Evolutionary conservation across 2,797 vertebrate species (phyloP), one percentile per base, ranked within the genome.

Genomic region (Hypotaenidia philippensis): DNA sequence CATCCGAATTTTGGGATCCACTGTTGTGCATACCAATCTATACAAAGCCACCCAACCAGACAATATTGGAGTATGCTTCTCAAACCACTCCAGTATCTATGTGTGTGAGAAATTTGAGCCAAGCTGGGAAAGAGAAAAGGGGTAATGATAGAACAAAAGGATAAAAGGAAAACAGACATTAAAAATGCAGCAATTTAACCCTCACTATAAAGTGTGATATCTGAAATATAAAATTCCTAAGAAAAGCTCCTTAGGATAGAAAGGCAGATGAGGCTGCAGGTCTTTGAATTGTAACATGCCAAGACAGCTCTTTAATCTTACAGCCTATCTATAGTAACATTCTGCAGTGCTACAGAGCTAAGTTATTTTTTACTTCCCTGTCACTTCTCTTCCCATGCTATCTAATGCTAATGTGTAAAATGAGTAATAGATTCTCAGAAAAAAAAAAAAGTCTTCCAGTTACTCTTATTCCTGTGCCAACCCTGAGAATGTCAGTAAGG

Each of bases 231-330:
- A 94, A 95, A 95, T 82, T 49, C 81, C 59, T 78, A 84, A 93
- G 86, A 91, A 96, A 85, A 57, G 80, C 17, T 96, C 95, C 38
- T 56, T 71, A 65, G 52, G 40, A 86, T 50, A 95, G 34, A 36
- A 87, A 92, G 49, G 90, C 78, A 71, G 72, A 83, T 87, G 92
- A 82, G 27, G 66, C 59, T 76, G 41, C 74, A 90, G 72, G 65
- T 75, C 80, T 83, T 55, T 88, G 78, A 96, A 86, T 76, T 1
- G 0, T 49, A 94, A 89, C 63, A 75, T 27, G 50, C 44, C 65
- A 95, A 91, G 94, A 88, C 70, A 96, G 78, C 55, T 96, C 94
- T 96, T 97, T 93, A 61, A 95, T 95, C 93, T 92, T 82, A 8
- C 53, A 94, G 40, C 23, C 87, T 93, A 78, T 92, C 86, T 92